phyloP scores from a whole-genome alignment of 2,797 vertebrate species.

The Salarias fasciatus region DNA sequence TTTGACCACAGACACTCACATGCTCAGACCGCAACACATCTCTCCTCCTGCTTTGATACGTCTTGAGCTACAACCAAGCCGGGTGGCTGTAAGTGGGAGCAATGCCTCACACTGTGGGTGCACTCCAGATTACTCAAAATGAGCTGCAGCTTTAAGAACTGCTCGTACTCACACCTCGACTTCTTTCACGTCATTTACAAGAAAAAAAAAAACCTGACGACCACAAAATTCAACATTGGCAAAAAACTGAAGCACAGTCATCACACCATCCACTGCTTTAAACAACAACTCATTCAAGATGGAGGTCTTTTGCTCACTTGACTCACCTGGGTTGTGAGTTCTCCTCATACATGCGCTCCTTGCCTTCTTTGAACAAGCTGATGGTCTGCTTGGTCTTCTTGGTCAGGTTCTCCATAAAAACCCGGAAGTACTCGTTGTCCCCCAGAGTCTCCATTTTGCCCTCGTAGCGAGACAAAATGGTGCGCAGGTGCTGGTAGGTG shows the following conservation, averaged over 20 bases:
- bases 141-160: constrained; percentile 3
- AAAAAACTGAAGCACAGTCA: too few relatives aligned
- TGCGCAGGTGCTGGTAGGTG: constrained; percentile 97
- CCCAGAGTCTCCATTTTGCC: constrained; percentile 98
- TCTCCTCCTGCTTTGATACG: constrained; percentile 48
- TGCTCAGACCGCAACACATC: constrained; percentile 67
- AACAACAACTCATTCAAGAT: not conserved
- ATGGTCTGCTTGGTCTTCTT: constrained; percentile 99
- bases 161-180: constrained; percentile 12
- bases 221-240: too few relatives aligned
- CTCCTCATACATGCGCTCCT: constrained; percentile 98
- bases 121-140: constrained; percentile 16
- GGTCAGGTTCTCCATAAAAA: constrained; percentile 98
- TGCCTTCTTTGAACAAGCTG: constrained; percentile 98
- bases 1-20: constrained; percentile 67
- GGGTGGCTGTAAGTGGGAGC: constrained; percentile 11
- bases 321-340: constrained; percentile 97
- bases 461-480: constrained; percentile 95
- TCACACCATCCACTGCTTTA: too few relatives aligned
- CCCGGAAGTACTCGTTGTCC: constrained; percentile 97
- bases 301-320: not conserved
- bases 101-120: constrained; percentile 26
- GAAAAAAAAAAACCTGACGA: too few relatives aligned
- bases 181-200: not conserved
- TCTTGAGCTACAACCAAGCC: constrained; percentile 45